Evolutionary conservation across 1,140 invertebrate species (phyloP), one percentile per base, ranked within the genome.

Genomic region (Neodiprion virginianus): DNA sequence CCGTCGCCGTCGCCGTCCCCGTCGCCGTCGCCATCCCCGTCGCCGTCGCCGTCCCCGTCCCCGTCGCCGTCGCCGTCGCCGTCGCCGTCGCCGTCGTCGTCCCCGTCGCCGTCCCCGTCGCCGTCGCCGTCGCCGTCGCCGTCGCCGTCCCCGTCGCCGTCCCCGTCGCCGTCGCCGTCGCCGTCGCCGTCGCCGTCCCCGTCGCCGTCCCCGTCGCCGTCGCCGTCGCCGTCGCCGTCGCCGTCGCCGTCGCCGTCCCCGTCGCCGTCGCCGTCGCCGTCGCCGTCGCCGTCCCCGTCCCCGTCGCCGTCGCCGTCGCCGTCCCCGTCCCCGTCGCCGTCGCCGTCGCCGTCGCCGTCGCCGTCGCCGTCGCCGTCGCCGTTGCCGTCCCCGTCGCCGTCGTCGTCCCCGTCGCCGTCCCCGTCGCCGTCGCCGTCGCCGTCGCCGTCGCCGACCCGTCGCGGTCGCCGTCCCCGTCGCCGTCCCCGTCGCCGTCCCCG

Each of bases 1-100:
- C n/a, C 53, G 53, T 61, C 53, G 53, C n/a, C 53, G n/a, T 61
- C 10, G 53, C n/a, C 53, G 53, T 61, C 53, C 10, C n/a, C 53
- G 53, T 61, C 53, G 53, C n/a, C 53, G 53, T n/a, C 53, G 53
- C n/a, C 53, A 61, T 61, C 53, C 53, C n/a, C 53, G 53, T 61
- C 53, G 53, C n/a, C 53, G 53, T 61, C 53, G 53, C n/a, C 53
- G 53, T 61, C 53, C 53, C n/a, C 10, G 10, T 61, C 53, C 10
- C n/a, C 53, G 53, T 61, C 53, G 53, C n/a, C 53, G 53, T 61
- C 53, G 53, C n/a, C 53, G 53, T 61, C 10, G 53, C n/a, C 53
- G 53, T 10, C 53, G 53, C n/a, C 53, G n/a, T 61, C 10, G 53
- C n/a, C 53, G 53, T 61, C 53, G 53, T 61, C 53, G n/a, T 61